Percentiles rank a stretch among this genome's conserved stretches.
Conservation (phyloP, 2,113 vertebrate genomes). For the Gambusia affinis region DNA sequence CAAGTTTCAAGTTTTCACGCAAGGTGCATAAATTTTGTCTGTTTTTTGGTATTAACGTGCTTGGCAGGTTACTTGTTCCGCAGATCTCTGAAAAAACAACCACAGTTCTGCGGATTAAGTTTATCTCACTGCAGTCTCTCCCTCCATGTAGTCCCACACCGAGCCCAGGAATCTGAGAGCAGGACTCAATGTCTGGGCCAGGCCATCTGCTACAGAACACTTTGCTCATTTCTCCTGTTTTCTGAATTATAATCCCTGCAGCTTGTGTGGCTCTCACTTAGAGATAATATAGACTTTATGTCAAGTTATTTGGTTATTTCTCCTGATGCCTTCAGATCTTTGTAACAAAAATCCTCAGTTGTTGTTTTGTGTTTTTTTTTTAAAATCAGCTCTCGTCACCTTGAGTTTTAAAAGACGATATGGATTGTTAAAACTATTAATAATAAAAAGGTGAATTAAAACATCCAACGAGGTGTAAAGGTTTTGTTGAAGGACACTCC, state of each 20-base stretch:
- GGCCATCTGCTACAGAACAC: constrained; percentile 5
- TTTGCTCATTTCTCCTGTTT: neutral
- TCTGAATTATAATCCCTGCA: neutral
- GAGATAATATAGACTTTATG: neutral
- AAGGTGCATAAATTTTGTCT: neutral
- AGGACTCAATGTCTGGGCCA: neutral
- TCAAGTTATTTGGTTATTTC: neutral
- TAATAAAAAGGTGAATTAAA: neutral
- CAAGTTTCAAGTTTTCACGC: neutral
- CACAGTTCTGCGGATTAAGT: neutral
- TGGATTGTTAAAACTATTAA: neutral
- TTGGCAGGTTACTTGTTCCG: neutral
- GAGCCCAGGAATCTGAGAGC: neutral
- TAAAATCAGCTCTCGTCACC: neutral
- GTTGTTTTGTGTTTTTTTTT: neutral
- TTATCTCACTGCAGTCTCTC: neutral
- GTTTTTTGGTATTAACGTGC: neutral
- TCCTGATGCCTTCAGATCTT: neutral
- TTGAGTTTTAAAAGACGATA: neutral
- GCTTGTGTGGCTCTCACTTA: neutral
- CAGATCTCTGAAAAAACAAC: neutral
- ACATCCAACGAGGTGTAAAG: neutral
- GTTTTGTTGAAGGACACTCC: constrained; percentile 25
- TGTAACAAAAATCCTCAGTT: neutral
- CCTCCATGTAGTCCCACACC: neutral